These are phyloP conservation scores for Pyrgus malvae DNA, from an alignment of 2,888 invertebrate genomes.

Conservation along the genomic window DNA sequence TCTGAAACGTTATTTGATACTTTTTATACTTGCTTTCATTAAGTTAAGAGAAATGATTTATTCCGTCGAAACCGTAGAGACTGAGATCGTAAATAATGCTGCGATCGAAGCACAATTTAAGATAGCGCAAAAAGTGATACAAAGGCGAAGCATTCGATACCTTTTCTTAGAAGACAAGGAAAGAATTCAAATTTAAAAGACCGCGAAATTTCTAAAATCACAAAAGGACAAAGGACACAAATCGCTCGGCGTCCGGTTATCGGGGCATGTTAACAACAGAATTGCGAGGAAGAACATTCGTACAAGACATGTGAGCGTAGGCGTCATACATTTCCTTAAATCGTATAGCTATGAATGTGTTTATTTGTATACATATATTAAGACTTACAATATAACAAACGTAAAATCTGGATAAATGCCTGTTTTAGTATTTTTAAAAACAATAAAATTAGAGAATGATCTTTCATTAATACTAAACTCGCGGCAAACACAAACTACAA, in stretches of 20 bases:
- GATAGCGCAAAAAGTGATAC: conserved; percentile 77
- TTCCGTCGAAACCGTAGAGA: conserved; percentile 50
- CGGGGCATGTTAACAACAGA: conserved; percentile 46
- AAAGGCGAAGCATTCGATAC: conserved; percentile 79
- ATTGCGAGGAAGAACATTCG: conserved; percentile 37
- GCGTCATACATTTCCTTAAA: conserved; percentile 13
- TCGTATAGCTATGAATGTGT: neutral
- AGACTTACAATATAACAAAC: too few relatives aligned
- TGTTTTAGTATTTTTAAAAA: too few relatives aligned
- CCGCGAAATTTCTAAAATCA: conserved; percentile 65
- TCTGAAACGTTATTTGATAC: neutral
- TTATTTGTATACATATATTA: too few relatives aligned
- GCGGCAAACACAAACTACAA: too few relatives aligned
- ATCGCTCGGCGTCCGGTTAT: conserved; percentile 50
- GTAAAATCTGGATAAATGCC: too few relatives aligned
- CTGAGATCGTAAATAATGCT: conserved; percentile 67
- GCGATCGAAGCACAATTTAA: conserved; percentile 62
- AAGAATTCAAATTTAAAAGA: conserved; percentile 78
- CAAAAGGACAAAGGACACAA: conserved; percentile 61
- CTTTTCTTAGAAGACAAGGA: conserved; percentile 77
- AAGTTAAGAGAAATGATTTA: conserved; percentile 19
- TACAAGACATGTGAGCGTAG: conserved; percentile 10
- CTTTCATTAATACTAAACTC: too few relatives aligned
- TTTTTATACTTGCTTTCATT: neutral
- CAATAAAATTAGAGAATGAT: too few relatives aligned